Base-by-base conservation (phyloP, 92 coral and sea anemone genomes). In the Pocillopora grandis region DNA sequence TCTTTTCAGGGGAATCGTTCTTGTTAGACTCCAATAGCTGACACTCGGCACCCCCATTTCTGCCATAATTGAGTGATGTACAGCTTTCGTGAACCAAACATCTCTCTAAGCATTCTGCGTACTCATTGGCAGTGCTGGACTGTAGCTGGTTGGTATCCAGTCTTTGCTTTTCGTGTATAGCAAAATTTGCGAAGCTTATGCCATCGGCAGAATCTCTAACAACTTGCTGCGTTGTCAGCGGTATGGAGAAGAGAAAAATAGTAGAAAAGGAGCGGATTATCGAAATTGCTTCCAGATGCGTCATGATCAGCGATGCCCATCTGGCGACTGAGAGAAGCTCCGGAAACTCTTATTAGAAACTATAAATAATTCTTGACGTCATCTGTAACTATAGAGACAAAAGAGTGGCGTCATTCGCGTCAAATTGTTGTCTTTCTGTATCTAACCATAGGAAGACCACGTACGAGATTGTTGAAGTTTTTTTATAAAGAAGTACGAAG, bases 1-100 rank as follows among this genome's bases (percentile, higher is more conserved):
- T 58, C 56, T 21, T 2, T 58, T 75, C 48, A 15, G 52, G 2
- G 58, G 55, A 58, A 15, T 17, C n/a, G 48, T 23, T 8, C 79
- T 75, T 75, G 79, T 75, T 75, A 12, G 63, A 48, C 17, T 17
- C 65, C 19, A 75, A 64, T 23, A 75, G 66, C 79, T 75, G 56
- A 27, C 79, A 75, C 37, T 75, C 79, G n/a, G 21, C 42, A 20
- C 42, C 36, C 9, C 42, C 74, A 69, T 5, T 35, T 36, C 74
- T 57, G 12, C 74, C n/a, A 55, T 15, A 75, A 75, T 75, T 75
- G 20, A 58, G 20, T 9, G 79, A 75, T 9, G 9, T 14, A 36
- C 79, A 75, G 20, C 19, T 31, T n/a, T 21, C 1, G 79, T 58
- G 58, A 3, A 13, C 36, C 15, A 75, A 75, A 21, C 79, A 75